A percentile compares a stretch with the other conserved stretches of the same genome.
Evolutionary conservation across 92 coral and sea anemone genomes (phyloP).

Genomic region (Isaurus tuberculatus): DNA sequence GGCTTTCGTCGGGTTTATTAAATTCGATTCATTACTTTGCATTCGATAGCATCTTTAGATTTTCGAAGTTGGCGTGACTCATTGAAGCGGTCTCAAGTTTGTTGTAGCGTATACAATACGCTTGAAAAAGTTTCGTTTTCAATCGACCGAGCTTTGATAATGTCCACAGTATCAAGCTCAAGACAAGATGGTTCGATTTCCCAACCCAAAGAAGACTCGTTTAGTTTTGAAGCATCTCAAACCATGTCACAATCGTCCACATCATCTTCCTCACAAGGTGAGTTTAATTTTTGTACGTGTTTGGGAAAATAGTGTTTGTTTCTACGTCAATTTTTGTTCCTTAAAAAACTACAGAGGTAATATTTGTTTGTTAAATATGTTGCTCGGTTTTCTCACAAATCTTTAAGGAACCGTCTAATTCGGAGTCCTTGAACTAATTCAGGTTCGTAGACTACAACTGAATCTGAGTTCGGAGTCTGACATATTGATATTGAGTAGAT

Average conservation of each 20-base stretch:
- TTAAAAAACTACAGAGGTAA: neutral
- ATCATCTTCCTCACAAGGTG: conserved; percentile 41
- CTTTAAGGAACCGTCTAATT: neutral
- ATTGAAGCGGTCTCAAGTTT: conserved; percentile 19
- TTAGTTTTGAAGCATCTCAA: conserved; percentile 10
- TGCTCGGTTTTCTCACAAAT: neutral
- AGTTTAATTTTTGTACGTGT: conserved; percentile 9
- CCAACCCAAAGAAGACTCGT: conserved; percentile 22
- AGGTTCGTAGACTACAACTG: conserved; percentile 14
- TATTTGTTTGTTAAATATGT: conserved; percentile 4
- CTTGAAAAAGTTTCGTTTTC: conserved; percentile 35
- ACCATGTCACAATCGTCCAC: conserved; percentile 25
- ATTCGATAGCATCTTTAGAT: conserved; percentile 7
- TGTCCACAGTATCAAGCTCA: conserved; percentile 28
- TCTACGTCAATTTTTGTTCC: conserved; percentile 16
- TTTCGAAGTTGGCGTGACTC: conserved; percentile 39
- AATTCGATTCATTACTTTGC: conserved; percentile 14
- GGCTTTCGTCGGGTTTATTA: conserved; percentile 23
- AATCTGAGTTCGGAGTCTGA: too few relatives aligned
- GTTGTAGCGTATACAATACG: conserved; percentile 29
- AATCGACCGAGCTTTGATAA: conserved; percentile 3
- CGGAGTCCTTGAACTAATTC: neutral
- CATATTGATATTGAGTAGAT: too few relatives aligned
- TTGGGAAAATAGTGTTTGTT: conserved; percentile 11
- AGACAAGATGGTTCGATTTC: conserved; percentile 34